A percentile compares a stretch with the other conserved stretches of the same genome.
These are phyloP conservation scores for Simalia tracyae DNA, from an alignment of 2,797 vertebrate genomes.

Conservation along the genomic window DNA sequence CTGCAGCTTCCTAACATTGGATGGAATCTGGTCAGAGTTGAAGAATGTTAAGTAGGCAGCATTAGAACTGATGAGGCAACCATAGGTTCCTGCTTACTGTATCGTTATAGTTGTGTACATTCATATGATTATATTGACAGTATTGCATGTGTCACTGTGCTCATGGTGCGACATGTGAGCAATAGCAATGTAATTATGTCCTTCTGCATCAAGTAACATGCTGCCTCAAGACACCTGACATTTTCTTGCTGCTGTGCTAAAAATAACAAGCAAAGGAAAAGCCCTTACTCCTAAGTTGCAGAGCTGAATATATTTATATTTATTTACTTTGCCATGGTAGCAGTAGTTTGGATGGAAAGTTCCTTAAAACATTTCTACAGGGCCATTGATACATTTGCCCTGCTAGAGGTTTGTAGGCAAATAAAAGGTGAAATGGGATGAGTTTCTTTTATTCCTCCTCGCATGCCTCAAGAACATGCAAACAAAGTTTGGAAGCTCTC, in stretches of 20 bases:
- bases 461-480: not conserved
- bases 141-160: not conserved
- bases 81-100: not conserved
- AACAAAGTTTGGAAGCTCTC: not conserved
- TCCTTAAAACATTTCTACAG: not conserved
- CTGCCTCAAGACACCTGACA: not conserved
- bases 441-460: not conserved
- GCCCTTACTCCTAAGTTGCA: not conserved
- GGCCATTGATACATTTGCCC: not conserved
- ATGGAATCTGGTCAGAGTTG: not conserved
- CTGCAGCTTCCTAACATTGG: not conserved
- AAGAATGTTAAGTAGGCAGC: not conserved
- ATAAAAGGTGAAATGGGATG: not conserved
- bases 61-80: not conserved
- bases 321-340: not conserved
- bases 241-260: not conserved
- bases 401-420: not conserved
- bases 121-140: not conserved
- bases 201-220: not conserved
- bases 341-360: not conserved
- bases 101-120: not conserved
- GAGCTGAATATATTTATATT: not conserved
- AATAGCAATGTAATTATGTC: not conserved
- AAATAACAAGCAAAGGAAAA: not conserved
- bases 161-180: rapidly evolving